A percentile compares a stretch with the other conserved stretches of the same genome.
These are phyloP conservation scores for Chionomys nivalis DNA, from an alignment of 2,113 vertebrate genomes.

Conservation along the genomic window DNA sequence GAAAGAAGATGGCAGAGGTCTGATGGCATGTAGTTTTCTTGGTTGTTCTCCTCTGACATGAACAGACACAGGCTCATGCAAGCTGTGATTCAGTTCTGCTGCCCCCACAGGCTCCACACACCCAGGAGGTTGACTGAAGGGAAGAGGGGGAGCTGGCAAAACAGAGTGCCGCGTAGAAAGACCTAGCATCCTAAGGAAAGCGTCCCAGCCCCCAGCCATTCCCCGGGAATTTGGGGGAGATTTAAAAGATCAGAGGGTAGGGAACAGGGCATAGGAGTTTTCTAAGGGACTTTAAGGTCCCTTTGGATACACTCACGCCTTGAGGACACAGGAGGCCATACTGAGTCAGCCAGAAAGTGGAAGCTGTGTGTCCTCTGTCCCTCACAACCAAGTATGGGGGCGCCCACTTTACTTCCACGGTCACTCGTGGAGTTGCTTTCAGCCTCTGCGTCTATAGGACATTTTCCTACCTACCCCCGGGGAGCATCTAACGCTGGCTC, in stretches of 20 bases:
- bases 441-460: neutral
- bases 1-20: neutral
- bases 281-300: neutral
- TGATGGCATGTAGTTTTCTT: neutral
- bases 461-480: neutral
- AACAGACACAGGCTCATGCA: neutral
- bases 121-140: neutral
- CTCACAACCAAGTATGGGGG: neutral
- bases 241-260: neutral
- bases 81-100: neutral
- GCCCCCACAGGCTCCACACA: neutral
- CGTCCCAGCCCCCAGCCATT: neutral
- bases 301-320: accelerated
- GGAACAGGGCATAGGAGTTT: neutral
- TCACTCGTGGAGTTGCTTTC: neutral
- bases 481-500: neutral
- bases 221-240: neutral
- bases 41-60: neutral
- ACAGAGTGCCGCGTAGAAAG: neutral
- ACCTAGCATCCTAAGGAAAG: neutral
- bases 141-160: neutral
- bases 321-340: neutral
- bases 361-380: neutral
- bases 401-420: neutral
- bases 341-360: neutral